Conservation (phyloP, 92 coral and sea anemone genomes). For the Ricordea florida region DNA sequence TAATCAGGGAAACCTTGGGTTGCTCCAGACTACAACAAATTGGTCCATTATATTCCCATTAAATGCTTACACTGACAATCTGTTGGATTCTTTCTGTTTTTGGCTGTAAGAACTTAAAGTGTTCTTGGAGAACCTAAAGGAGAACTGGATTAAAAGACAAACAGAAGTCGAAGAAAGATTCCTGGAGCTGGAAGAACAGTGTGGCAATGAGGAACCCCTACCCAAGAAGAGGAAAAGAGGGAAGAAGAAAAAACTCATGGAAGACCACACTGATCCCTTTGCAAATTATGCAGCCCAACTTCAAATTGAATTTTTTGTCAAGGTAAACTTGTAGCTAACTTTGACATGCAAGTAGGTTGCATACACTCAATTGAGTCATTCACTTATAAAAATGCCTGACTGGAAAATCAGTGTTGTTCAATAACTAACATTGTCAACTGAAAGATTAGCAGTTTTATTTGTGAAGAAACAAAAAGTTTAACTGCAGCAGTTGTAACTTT, state of each 20-base stretch:
- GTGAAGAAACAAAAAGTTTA: background rate
- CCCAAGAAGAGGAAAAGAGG: background rate
- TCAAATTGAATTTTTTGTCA: conserved; percentile 21
- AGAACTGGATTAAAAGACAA: background rate
- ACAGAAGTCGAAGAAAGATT: conserved; percentile 1
- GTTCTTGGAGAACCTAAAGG: background rate
- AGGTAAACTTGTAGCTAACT: background rate
- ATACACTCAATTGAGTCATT: background rate
- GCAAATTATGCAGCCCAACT: conserved; percentile 9
- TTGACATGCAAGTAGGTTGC: background rate
- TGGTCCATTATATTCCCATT: background rate
- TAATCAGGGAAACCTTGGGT: background rate
- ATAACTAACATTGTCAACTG: background rate
- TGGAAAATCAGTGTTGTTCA: background rate
- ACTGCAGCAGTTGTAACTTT: background rate
- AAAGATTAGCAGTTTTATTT: background rate
- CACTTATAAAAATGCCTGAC: background rate
- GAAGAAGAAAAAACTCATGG: background rate
- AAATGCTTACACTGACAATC: background rate
- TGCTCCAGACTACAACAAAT: background rate
- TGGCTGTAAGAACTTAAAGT: conserved; percentile 3
- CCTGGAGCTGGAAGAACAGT: background rate
- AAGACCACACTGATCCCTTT: background rate
- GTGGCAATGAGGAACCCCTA: background rate
- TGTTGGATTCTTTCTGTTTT: background rate